Evolutionary conservation across 2,888 invertebrate genomes (phyloP), one percentile per base, ranked within the genome.

Genomic region (Tenodera sinensis): DNA sequence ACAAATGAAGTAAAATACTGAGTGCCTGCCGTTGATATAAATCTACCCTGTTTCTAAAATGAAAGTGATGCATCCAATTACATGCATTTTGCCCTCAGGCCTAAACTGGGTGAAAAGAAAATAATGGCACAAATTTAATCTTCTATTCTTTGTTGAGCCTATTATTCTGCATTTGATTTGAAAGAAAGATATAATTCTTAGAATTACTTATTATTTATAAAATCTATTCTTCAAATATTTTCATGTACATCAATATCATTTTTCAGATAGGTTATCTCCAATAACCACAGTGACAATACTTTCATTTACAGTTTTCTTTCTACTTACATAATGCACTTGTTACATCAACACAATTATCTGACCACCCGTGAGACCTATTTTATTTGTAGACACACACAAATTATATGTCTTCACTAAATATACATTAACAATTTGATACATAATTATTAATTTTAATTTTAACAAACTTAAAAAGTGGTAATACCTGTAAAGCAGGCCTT

Each of bases 161-260:
- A 71, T 71, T 71, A 20, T 71, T 71, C 20, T 71, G 1, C 2
- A 71, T 71, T 71, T 71, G 54, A 20, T 20, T 71, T 42, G 42
- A 12, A 42, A 42, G 54, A 71, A 71, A 71, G 54, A 71, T 20
- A 71, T 71, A 71, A 71, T 71, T 71, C 54, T 71, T 71, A 20
- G 54, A 71, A 27, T 47, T 85, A 85, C n/a, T n/a, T 47, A 27
- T 42, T 84, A 30, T 84, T 84, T 84, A 84, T 84, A 84, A 84
- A 84, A 30, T 84, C 84, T 84, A 34, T 47, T 86, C 81, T 30
- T 27, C 83, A 47, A 34, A 25, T 83, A 88, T 34, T 83, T 83
- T 83, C 83, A 83, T 84, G 86, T 85, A 89, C 89, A 83, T 86
- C 89, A 89, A 85, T 87, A 89, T 83, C 89, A 85, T 82, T 84